phyloP scores from a whole-genome alignment of 2,797 vertebrate genomes.

The Anabacerthia variegaticeps region DNA sequence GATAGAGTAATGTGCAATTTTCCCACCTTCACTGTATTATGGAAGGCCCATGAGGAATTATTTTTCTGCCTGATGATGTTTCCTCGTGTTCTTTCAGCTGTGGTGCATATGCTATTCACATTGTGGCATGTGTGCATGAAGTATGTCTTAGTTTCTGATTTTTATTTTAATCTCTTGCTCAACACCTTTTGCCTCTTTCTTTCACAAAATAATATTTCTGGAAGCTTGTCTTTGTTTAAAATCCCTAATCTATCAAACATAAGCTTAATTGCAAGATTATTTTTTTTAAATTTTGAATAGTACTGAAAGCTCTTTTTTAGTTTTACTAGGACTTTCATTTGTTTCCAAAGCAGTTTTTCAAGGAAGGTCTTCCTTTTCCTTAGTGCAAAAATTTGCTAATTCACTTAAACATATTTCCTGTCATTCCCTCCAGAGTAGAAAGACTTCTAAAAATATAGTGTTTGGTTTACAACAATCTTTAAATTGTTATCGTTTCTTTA shows the following conservation, averaged over 20 bases:
- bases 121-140: rapidly evolving
- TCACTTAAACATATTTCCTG: background rate
- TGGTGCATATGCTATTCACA: rapidly evolving
- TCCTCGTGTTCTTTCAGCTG: background rate
- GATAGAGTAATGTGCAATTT: background rate
- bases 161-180: background rate
- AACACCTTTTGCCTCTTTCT: background rate
- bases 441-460: background rate
- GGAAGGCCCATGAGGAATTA: background rate
- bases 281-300: background rate
- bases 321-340: background rate
- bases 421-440: background rate
- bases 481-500: background rate
- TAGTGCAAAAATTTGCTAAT: background rate
- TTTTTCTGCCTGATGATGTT: background rate
- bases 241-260: background rate
- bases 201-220: background rate
- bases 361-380: background rate
- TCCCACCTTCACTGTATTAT: background rate
- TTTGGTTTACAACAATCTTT: background rate
- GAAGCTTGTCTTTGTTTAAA: background rate
- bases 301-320: background rate
- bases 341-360: background rate
- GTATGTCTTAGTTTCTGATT: background rate
- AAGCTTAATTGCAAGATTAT: background rate